Conservation (phyloP, 2,888 invertebrate species). For the Meteorus colon region DNA sequence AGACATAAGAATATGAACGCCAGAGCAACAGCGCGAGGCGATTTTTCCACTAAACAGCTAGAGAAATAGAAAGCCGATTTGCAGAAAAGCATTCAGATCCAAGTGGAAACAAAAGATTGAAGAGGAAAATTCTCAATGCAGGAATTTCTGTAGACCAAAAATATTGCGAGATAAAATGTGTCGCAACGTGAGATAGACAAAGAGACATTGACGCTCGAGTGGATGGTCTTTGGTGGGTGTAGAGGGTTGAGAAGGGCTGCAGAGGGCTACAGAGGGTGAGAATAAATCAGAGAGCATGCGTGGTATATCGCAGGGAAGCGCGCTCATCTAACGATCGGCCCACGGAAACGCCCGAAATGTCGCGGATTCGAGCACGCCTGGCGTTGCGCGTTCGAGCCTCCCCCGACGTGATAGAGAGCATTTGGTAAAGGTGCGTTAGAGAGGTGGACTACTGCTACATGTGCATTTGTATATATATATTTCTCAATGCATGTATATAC, state of each 20-base stretch:
- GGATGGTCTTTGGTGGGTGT: not conserved
- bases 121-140: constrained; percentile 20
- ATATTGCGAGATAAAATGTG: not conserved
- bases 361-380: constrained; percentile 42
- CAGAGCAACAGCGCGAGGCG: not conserved
- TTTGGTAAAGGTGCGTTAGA: constrained; percentile 20
- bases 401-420: not conserved
- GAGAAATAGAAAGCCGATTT: constrained; percentile 3
- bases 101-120: not conserved
- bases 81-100: not conserved
- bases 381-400: constrained; percentile 4
- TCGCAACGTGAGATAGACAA: constrained; percentile 18
- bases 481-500: not conserved
- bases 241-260: not conserved
- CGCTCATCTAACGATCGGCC: constrained; percentile 63
- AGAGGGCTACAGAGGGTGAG: not conserved
- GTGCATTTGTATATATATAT: not conserved
- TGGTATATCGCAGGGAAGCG: constrained; percentile 37
- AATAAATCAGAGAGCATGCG: constrained; percentile 37
- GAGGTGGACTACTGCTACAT: constrained; percentile 21
- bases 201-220: not conserved
- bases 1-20: not conserved
- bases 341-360: constrained; percentile 64
- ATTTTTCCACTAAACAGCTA: not conserved
- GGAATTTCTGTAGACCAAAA: constrained; percentile 18